Conservation (phyloP, 2,888 invertebrate genomes). For the Spicauda simplicius region DNA sequence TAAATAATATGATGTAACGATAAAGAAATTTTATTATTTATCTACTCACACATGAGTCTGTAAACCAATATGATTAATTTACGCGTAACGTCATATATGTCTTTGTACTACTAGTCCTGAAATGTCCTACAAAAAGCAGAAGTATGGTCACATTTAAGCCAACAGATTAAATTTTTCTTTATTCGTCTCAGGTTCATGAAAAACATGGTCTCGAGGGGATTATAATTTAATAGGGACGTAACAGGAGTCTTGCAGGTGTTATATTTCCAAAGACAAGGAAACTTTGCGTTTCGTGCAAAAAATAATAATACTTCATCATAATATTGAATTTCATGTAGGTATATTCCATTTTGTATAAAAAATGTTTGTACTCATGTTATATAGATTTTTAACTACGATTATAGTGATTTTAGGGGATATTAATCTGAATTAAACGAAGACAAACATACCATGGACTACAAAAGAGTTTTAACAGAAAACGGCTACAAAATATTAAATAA, state of each 20-base stretch:
- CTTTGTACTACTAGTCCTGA: not conserved
- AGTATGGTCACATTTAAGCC: constrained; percentile 51
- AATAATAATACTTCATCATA: not conserved
- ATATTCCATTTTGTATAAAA: not conserved
- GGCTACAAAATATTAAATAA: no score
- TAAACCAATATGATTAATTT: no score
- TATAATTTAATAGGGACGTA: constrained; percentile 54
- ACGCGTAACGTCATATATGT: no score
- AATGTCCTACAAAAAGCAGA: constrained; percentile 16
- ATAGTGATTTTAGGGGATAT: no score
- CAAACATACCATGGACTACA: no score
- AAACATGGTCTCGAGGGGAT: constrained; percentile 54
- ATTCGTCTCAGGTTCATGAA: constrained; percentile 59
- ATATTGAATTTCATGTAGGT: not conserved
- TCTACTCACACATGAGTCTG: not conserved
- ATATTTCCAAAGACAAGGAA: constrained; percentile 19
- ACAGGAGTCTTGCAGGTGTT: constrained; percentile 49
- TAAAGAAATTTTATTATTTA: no score
- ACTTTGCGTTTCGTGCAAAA: not conserved
- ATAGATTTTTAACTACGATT: no score
- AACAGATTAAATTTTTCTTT: constrained; percentile 68
- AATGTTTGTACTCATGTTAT: no score
- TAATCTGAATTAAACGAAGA: no score
- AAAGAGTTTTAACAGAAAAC: no score
- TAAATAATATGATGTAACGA: no score